phyloP scores from a whole-genome alignment of 1,140 invertebrate species.

The Dryas iulia region DNA sequence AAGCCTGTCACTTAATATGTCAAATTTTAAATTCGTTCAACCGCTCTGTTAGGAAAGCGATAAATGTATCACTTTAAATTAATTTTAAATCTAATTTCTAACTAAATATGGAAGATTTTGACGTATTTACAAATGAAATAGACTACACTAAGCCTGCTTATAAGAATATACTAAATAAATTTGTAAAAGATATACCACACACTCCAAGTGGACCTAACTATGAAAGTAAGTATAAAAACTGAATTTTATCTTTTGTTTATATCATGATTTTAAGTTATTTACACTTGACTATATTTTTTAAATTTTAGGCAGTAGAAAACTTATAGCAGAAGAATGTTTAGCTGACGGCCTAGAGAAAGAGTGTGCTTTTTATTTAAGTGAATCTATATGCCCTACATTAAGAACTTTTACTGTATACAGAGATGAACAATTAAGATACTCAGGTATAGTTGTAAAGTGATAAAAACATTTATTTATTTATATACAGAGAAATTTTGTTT shows the following conservation, averaged over 20 bases:
- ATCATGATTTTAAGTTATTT: too few relatives aligned
- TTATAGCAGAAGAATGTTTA: constrained; percentile 59
- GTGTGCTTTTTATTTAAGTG: constrained; percentile 70
- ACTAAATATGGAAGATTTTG: constrained; percentile 64
- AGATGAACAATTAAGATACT: constrained; percentile 56
- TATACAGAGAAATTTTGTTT: not conserved
- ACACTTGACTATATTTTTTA: too few relatives aligned
- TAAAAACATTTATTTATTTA: not conserved
- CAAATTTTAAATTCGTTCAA: not conserved
- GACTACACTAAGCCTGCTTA: constrained; percentile 57
- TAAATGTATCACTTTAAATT: not conserved
- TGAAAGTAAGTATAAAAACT: constrained; percentile 55
- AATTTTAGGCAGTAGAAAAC: constrained; percentile 61
- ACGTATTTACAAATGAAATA: constrained; percentile 69
- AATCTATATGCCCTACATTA: constrained; percentile 64
- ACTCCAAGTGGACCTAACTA: constrained; percentile 72
- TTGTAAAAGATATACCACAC: constrained; percentile 48
- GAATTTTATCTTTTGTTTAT: not conserved
- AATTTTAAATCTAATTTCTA: not conserved
- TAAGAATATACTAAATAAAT: constrained; percentile 62
- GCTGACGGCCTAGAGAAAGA: constrained; percentile 46
- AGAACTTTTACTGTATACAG: constrained; percentile 67
- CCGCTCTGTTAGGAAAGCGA: not conserved
- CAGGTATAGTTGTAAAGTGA: constrained; percentile 34
- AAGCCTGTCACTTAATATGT: not conserved